Evolutionary conservation across 2,113 vertebrate genomes (phyloP).

Genomic region (Turnix velox): DNA sequence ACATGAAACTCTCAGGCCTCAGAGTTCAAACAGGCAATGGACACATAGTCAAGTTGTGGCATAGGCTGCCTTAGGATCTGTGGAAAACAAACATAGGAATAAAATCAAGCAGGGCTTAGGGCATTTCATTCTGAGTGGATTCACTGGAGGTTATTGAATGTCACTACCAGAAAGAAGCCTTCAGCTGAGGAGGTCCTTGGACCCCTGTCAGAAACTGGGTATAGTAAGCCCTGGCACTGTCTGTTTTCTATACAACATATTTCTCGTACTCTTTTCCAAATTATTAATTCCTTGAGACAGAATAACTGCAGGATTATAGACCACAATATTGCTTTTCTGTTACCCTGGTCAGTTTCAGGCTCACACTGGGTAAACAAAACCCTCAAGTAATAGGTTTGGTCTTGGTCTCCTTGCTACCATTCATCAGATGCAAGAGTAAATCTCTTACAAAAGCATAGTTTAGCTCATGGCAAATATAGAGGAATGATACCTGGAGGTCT

Average conservation of each 20-base stretch:
- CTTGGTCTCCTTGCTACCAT: background rate
- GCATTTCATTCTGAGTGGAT: background rate
- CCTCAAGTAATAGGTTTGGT: background rate
- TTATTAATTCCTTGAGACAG: background rate
- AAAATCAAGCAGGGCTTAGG: background rate
- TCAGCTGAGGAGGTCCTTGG: background rate
- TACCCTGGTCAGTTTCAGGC: background rate
- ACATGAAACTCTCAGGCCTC: background rate
- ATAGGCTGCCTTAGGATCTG: background rate
- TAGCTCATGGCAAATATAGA: background rate
- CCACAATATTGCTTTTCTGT: accelerated
- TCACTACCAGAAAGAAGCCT: background rate
- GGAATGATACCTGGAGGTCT: background rate
- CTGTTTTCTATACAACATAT: background rate
- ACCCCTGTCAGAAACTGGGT: background rate
- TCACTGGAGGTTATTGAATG: background rate
- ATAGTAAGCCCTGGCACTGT: background rate
- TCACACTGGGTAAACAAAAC: background rate
- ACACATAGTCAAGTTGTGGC: accelerated
- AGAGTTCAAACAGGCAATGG: background rate
- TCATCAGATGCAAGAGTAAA: background rate
- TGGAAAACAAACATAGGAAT: background rate
- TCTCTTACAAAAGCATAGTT: background rate
- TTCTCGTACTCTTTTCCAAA: background rate
- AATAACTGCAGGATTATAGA: background rate